Conservation (phyloP, 2,888 invertebrate genomes). For the Silvanus unidentatus region DNA sequence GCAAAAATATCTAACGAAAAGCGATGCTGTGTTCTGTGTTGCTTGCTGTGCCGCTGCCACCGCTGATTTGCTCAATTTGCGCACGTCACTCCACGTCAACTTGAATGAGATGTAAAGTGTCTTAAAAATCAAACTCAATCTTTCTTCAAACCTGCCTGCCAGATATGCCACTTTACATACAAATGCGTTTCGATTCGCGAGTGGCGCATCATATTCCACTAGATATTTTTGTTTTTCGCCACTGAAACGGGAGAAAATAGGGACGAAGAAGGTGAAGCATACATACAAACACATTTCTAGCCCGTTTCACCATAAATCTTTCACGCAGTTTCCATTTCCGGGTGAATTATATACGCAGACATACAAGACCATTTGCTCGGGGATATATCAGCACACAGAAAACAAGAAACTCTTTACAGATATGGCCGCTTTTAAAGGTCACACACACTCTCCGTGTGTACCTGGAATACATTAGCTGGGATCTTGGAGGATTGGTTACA, state of each 20-base stretch:
- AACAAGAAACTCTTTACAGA: no score
- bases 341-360: constrained; percentile 26
- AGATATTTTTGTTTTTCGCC: not conserved
- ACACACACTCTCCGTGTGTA: no score
- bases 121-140: constrained; percentile 47
- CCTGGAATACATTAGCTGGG: no score
- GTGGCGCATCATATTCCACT: not conserved
- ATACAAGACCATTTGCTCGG: constrained; percentile 21
- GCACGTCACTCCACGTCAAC: constrained; percentile 43
- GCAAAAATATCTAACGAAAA: not conserved
- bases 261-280: no score
- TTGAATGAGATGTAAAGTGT: constrained; percentile 45
- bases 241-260: not conserved
- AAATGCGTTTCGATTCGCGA: constrained; percentile 26
- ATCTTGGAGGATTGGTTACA: no score
- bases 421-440: no score
- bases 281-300: not conserved
- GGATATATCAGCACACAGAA: constrained; percentile 11
- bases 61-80: constrained; percentile 46
- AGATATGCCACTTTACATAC: constrained; percentile 36
- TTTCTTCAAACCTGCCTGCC: constrained; percentile 33
- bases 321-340: constrained; percentile 28
- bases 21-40: not conserved
- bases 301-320: constrained; percentile 24
- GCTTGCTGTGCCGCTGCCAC: constrained; percentile 35